Percentiles rank a stretch among this genome's conserved stretches.
Conservation (phyloP, 2,888 invertebrate genomes). For the Hoplodrina ambigua region DNA sequence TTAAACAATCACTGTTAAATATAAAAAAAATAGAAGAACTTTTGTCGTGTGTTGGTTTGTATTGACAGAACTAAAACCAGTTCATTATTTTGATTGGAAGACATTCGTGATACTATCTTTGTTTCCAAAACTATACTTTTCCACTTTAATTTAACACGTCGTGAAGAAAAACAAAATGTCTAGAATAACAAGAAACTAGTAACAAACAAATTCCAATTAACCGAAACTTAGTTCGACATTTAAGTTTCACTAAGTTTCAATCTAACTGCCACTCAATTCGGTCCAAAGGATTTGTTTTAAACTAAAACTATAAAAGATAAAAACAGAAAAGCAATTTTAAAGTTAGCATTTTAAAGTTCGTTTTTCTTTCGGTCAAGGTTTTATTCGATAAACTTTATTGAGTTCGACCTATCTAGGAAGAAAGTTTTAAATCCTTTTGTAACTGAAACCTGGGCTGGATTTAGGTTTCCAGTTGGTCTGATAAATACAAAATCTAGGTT, state of each 20-base stretch:
- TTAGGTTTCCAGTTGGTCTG: background rate
- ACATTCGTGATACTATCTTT: background rate
- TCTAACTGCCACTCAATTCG: constrained; percentile 21
- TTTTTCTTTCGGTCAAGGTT: constrained; percentile 18
- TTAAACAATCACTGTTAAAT: too few relatives aligned
- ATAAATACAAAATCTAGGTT: constrained; percentile 1
- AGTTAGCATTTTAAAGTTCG: constrained; percentile 17
- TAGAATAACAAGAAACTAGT: constrained; percentile 18
- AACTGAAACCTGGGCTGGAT: constrained; percentile 6
- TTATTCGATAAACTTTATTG: constrained; percentile 30
- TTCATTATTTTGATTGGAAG: too few relatives aligned
- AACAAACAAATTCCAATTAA: constrained; percentile 25
- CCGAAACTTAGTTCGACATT: constrained; percentile 15
- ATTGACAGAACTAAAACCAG: too few relatives aligned
- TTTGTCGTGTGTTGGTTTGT: too few relatives aligned
- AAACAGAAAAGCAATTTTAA: constrained; percentile 48
- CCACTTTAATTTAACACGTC: background rate
- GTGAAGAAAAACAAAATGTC: constrained; percentile 11
- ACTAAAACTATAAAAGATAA: constrained; percentile 28
- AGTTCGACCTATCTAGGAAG: constrained; percentile 7
- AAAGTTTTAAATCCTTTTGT: constrained; percentile 22
- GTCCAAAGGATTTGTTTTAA: constrained; percentile 15
- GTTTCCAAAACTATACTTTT: background rate
- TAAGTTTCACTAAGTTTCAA: constrained; percentile 34
- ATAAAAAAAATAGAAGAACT: too few relatives aligned